Percentiles rank a stretch among this genome's conserved stretches.
Conservation (phyloP, 2,888 invertebrate species). For the Lochmaea capreae region DNA sequence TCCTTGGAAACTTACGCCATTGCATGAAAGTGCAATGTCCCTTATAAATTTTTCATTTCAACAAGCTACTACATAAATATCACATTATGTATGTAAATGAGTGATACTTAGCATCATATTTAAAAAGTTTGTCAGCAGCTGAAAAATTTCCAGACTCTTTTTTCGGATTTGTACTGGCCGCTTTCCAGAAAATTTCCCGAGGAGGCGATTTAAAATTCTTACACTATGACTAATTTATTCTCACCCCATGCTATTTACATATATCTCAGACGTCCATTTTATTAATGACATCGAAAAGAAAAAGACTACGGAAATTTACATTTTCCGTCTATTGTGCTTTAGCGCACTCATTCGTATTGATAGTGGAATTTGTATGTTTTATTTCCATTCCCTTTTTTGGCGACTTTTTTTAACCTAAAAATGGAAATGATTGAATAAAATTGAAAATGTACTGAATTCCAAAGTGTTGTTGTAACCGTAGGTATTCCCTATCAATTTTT, state of each 20-base stretch:
- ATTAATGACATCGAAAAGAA: conserved; percentile 19
- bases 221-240: conserved; percentile 18
- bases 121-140: background rate
- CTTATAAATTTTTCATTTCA: background rate
- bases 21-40: too few species aligned
- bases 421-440: too few species aligned
- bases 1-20: too few species aligned
- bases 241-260: conserved; percentile 23
- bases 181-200: conserved; percentile 5
- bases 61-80: background rate
- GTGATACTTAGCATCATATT: conserved; percentile 1
- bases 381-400: background rate
- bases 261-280: conserved; percentile 21
- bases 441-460: too few species aligned
- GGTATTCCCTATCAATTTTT: too few species aligned
- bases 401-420: background rate
- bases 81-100: conserved; percentile 8
- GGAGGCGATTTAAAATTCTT: conserved; percentile 19
- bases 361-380: background rate
- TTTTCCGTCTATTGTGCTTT: conserved; percentile 22
- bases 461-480: too few species aligned
- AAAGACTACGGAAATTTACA: conserved; percentile 20
- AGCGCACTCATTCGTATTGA: background rate
- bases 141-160: background rate
- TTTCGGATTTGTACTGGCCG: conserved; percentile 8